These are phyloP conservation scores for Heterodera filipjevi DNA, from an alignment of 2,888 invertebrate genomes.

Conservation along the genomic window DNA sequence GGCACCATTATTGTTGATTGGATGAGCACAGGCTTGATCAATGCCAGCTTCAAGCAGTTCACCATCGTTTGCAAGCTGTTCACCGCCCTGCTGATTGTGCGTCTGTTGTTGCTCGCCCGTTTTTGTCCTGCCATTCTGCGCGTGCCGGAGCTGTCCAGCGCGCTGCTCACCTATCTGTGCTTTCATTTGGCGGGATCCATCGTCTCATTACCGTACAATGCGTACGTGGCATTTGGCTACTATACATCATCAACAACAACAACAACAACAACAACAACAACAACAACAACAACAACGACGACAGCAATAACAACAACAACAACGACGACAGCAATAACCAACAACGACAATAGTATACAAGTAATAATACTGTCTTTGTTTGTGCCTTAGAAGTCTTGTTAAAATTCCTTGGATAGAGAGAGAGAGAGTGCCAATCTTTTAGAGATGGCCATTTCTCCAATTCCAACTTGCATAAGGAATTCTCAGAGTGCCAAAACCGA, in stretches of 20 bases:
- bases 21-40: neutral
- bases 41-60: neutral
- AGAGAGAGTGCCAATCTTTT: too few species aligned
- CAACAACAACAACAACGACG: too few species aligned
- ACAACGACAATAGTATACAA: too few species aligned
- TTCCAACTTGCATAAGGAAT: too few species aligned
- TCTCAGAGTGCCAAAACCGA: too few species aligned
- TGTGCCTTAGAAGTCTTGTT: too few species aligned
- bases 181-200: neutral
- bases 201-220: neutral
- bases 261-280: too few species aligned
- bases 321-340: too few species aligned
- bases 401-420: too few species aligned
- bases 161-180: neutral
- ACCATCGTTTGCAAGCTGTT: neutral
- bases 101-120: neutral
- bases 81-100: neutral
- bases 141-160: conserved; percentile 1
- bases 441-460: too few species aligned
- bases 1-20: neutral
- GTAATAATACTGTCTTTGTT: too few species aligned
- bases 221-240: neutral
- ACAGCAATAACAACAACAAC: too few species aligned
- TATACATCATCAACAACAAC: neutral
- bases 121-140: neutral